Conservation (phyloP, 1,140 invertebrate species). For the Euschistus heros region DNA sequence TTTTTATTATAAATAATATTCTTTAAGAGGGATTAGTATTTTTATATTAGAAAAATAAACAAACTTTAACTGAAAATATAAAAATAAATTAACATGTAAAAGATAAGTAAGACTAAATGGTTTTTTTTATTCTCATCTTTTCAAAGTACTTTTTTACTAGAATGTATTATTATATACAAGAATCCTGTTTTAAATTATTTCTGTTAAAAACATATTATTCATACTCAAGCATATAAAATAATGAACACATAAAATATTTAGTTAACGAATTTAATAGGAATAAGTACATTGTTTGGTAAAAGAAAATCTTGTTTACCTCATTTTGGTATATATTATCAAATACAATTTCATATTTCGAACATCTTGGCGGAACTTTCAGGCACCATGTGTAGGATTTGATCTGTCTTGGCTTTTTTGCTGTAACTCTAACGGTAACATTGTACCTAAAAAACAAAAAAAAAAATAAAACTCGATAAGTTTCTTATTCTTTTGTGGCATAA, state of each 20-base stretch:
- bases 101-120: too few relatives aligned
- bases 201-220: background rate
- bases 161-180: background rate
- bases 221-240: background rate
- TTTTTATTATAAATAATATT: too few relatives aligned
- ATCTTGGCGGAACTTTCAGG: conserved; percentile 68
- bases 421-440: conserved; percentile 55
- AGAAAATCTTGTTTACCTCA: conserved; percentile 36
- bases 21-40: too few relatives aligned
- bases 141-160: background rate
- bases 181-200: background rate
- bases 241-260: background rate
- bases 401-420: conserved; percentile 69
- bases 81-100: too few relatives aligned
- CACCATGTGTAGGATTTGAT: conserved; percentile 70
- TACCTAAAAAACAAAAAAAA: conserved; percentile 46
- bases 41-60: too few relatives aligned
- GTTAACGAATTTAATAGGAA: too few relatives aligned
- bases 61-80: too few relatives aligned
- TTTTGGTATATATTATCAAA: conserved; percentile 59
- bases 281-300: background rate
- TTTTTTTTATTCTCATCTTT: too few relatives aligned
- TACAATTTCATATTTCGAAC: conserved; percentile 72
- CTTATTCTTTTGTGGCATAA: background rate
- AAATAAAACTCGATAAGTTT: background rate